phyloP scores from a whole-genome alignment of 1,140 invertebrate genomes.

The Brachionus manjavacas region DNA sequence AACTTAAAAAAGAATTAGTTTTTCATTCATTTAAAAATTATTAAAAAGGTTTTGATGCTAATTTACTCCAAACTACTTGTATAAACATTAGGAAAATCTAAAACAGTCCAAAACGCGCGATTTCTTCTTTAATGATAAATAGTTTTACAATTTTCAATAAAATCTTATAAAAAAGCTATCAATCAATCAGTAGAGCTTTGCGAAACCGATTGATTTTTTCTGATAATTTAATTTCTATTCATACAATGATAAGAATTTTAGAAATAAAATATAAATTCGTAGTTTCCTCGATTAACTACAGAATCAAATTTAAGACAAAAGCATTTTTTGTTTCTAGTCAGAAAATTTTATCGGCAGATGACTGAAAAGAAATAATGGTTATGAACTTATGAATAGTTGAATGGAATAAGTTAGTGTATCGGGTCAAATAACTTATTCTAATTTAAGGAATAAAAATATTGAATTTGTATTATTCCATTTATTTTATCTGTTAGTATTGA shows the following conservation, averaged over 20 bases:
- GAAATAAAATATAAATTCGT: neutral
- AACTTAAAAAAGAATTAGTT: no score
- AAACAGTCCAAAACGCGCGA: no score
- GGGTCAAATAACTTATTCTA: neutral
- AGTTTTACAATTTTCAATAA: neutral
- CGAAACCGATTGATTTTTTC: neutral
- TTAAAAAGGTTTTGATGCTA: no score
- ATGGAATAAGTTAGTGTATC: neutral
- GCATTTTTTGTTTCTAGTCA: no score
- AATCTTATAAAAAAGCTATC: neutral
- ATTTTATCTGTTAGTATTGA: neutral
- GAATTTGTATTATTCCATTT: neutral
- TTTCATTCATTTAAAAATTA: no score
- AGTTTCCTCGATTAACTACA: neutral
- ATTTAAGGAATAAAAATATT: neutral
- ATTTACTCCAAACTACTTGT: no score
- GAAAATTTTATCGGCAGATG: neutral
- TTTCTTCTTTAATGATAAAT: neutral
- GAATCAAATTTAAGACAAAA: neutral
- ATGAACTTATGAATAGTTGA: neutral
- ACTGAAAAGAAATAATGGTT: neutral
- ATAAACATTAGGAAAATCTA: no score
- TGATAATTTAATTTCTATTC: neutral
- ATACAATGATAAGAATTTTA: neutral
- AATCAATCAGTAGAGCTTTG: neutral